Base-by-base conservation (phyloP, 2,888 invertebrate genomes). In the Chloroclysta siterata region DNA sequence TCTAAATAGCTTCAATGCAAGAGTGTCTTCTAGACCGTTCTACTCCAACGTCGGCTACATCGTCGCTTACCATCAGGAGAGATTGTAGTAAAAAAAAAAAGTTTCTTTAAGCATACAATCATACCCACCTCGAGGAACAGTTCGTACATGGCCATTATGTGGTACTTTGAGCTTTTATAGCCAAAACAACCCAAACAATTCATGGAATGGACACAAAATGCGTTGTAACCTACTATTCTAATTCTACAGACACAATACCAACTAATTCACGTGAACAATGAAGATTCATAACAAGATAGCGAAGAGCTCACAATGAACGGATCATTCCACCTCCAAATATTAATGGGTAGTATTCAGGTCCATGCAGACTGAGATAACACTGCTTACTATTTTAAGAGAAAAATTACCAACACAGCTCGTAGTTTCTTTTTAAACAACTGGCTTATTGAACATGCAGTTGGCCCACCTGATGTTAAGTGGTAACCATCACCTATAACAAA, bases 201-300 rank as follows among this genome's bases (percentile, higher is more conserved):
- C 14, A 15, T 0, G 44, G 10, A 44, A 33, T 28, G 15, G 29
- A 13, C 73, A 61, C 63, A 47, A 54, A 29, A 8, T 46, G 15
- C 15, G 44, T 62, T 56, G 52, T 55, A 51, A 55, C 47, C 41
- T 44, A 48, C 41, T 17, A 64, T 56, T 56, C 33, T 33, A 41
- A 46, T 51, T 44, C 48, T 33, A 56, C 33, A n/a, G 39, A 51
- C 57, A 64, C 63, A 64, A 56, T 53, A 56, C 44, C 59, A 59
- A 46, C 58, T 46, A 57, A 54, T 58, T 60, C 56, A 68, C 53
- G 64, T 65, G 56, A 63, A 72, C 72, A 72, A 72, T 69, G 69
- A 65, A 48, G 47, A 57, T 62, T 63, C 62, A 60, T 63, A 64
- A 67, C 68, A 61, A 63, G 69, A 72, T 72, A 68, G 54, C 65